Conservation (phyloP, 1,140 invertebrate species). For the Hypothenemus hampei region DNA sequence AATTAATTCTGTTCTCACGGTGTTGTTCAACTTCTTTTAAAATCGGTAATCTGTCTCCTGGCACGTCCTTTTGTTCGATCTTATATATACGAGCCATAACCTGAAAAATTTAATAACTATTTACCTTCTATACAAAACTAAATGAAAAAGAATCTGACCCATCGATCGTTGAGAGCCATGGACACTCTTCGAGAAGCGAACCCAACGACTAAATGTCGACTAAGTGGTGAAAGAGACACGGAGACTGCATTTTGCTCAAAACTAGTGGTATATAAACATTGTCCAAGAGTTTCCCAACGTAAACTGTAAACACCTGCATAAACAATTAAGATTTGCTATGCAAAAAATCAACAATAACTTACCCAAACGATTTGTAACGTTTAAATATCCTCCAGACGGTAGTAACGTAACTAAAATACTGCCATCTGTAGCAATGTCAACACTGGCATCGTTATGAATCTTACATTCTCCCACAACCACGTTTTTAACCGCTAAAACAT, state of each 20-base stretch:
- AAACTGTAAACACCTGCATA: slow-evolving; percentile 74
- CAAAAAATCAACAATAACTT: slow-evolving; percentile 37
- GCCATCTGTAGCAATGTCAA: slow-evolving; percentile 78
- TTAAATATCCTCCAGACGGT: slow-evolving; percentile 57
- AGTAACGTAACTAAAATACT: slow-evolving; percentile 70
- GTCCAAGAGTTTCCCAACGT: slow-evolving; percentile 64
- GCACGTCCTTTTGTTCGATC: slow-evolving; percentile 44
- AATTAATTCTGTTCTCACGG: slow-evolving; percentile 64
- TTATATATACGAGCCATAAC: slow-evolving; percentile 65
- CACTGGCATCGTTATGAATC: slow-evolving; percentile 83
- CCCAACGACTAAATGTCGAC: slow-evolving; percentile 72
- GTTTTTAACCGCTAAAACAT: slow-evolving; percentile 63
- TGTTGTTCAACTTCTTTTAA: slow-evolving; percentile 60
- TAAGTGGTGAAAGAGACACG: slow-evolving; percentile 73
- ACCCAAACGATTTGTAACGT: slow-evolving; percentile 63
- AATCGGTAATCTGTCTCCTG: slow-evolving; percentile 49
- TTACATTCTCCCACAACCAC: slow-evolving; percentile 75
- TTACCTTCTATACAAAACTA: no score
- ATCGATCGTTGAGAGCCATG: slow-evolving; percentile 50
- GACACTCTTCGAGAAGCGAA: slow-evolving; percentile 61
- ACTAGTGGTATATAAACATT: slow-evolving; percentile 69
- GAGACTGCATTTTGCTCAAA: slow-evolving; percentile 76
- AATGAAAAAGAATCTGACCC: slow-evolving; percentile 32
- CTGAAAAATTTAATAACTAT: no score
- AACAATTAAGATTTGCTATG: background rate